A percentile compares a stretch with the other conserved stretches of the same genome.
Evolutionary conservation across 2,888 invertebrate genomes (phyloP).

Genomic region (Xestia xanthographa): DNA sequence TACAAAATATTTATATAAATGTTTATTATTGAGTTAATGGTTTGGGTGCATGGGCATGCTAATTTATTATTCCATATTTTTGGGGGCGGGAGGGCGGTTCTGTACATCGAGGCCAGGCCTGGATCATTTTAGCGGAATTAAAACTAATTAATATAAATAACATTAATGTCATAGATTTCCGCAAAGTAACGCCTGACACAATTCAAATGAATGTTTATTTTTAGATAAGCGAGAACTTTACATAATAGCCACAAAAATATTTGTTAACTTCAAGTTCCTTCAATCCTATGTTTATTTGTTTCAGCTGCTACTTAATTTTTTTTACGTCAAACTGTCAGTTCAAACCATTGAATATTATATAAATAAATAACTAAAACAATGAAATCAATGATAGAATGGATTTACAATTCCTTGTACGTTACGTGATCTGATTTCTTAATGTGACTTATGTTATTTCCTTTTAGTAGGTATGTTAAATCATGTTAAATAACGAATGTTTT

Average conservation of each 20-base stretch:
- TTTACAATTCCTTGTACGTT: conserved; percentile 55
- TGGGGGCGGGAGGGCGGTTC: no score
- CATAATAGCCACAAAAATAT: not conserved
- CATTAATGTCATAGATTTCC: no score
- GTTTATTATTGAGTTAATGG: no score
- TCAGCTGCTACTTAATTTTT: not conserved
- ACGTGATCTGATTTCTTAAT: conserved; percentile 53
- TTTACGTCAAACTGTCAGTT: not conserved
- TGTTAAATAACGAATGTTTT: conserved; percentile 31
- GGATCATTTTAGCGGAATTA: no score
- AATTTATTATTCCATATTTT: no score
- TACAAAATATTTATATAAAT: no score
- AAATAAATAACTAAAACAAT: conserved; percentile 51
- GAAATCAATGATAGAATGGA: conserved; percentile 51
- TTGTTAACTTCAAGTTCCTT: conserved; percentile 2
- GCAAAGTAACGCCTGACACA: not conserved
- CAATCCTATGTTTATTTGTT: not conserved
- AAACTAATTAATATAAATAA: no score
- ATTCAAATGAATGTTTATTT: not conserved
- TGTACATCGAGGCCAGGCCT: no score
- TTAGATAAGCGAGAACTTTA: not conserved
- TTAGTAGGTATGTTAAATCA: conserved; percentile 19
- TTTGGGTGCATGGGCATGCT: no score
- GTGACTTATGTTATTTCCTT: conserved; percentile 49
- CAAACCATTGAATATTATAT: conserved; percentile 38